These are phyloP conservation scores for Pelodiscus sinensis DNA, from an alignment of 2,113 vertebrate species.

Conservation along the genomic window DNA sequence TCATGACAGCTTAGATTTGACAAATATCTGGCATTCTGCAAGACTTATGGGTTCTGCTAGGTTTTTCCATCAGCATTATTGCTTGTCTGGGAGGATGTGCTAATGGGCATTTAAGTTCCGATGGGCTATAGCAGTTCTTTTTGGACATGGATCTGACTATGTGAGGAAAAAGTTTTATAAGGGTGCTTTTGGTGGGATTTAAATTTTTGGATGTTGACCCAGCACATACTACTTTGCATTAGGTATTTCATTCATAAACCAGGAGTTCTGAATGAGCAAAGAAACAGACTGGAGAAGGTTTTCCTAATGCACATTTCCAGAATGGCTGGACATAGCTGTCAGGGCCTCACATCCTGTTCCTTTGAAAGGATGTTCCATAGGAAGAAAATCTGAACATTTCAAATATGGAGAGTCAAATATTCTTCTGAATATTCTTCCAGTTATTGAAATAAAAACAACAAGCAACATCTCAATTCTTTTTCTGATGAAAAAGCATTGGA, in stretches of 20 bases:
- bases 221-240: not conserved
- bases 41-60: not conserved
- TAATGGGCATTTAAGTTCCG: not conserved
- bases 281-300: not conserved
- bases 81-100: not conserved
- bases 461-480: not conserved
- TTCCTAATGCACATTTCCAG: rapidly evolving
- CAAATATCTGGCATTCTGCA: not conserved
- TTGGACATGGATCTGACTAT: not conserved
- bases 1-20: not conserved
- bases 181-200: not conserved
- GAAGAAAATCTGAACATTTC: not conserved
- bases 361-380: not conserved
- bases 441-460: not conserved
- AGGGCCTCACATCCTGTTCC: not conserved
- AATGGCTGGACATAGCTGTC: not conserved
- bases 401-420: not conserved
- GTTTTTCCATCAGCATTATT: not conserved
- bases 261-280: not conserved
- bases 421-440: not conserved
- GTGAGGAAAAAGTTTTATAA: not conserved
- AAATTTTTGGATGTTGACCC: not conserved
- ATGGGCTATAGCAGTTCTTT: not conserved
- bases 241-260: not conserved
- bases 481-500: not conserved